Evolutionary conservation across 2,797 vertebrate species (phyloP).

Genomic region (Catharus ustulatus): DNA sequence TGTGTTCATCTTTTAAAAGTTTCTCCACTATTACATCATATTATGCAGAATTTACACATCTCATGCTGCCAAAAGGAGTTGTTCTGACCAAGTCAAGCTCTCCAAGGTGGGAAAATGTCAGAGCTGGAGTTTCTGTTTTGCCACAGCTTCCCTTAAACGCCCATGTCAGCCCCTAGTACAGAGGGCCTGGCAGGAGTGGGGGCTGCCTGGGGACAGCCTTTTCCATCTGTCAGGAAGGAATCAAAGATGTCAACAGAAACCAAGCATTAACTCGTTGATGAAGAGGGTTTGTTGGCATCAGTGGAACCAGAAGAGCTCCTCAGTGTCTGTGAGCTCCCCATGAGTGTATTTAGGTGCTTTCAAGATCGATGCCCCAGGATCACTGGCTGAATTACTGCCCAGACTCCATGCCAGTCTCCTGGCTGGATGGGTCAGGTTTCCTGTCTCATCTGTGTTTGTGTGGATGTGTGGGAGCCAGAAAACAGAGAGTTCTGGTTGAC

Average conservation of each 20-base stretch:
- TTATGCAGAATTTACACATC: neutral
- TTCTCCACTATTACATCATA: neutral
- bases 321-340: neutral
- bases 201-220: neutral
- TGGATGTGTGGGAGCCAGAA: neutral
- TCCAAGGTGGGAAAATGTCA: neutral
- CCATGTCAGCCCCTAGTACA: fast-evolving
- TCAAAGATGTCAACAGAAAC: neutral
- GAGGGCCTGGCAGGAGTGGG: neutral
- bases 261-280: neutral
- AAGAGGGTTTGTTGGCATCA: neutral
- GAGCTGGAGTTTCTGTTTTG: neutral
- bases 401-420: neutral
- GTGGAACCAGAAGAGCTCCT: neutral
- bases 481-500: neutral
- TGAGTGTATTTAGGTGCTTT: neutral
- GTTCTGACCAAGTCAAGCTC: neutral
- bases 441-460: neutral
- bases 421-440: neutral
- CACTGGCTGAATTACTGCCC: neutral
- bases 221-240: neutral
- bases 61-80: neutral
- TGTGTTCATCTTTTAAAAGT: neutral
- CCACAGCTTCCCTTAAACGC: neutral
- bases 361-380: neutral